Percentiles rank a stretch among this genome's conserved stretches.
These are phyloP conservation scores for Manduca sexta DNA, from an alignment of 1,140 invertebrate species.

Conservation along the genomic window DNA sequence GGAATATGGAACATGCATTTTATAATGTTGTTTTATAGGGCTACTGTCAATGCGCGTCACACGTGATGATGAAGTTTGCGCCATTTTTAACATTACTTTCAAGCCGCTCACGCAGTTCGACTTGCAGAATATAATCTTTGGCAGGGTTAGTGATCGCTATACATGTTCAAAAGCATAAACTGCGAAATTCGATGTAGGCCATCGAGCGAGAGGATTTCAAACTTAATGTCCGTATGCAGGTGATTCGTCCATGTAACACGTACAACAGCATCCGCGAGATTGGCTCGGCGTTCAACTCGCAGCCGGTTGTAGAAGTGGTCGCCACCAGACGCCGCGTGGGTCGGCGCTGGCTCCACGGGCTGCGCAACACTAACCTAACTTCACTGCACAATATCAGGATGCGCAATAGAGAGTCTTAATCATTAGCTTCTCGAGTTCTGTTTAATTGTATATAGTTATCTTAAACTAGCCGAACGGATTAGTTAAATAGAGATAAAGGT, in stretches of 20 bases:
- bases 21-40: slow-evolving; percentile 31
- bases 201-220: no score
- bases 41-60: slow-evolving; percentile 54
- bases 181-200: no score
- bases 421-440: no score
- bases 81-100: slow-evolving; percentile 59
- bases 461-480: no score
- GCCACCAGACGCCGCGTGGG: slow-evolving; percentile 12
- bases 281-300: slow-evolving; percentile 27
- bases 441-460: no score
- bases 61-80: slow-evolving; percentile 46
- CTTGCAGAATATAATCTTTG: slow-evolving; percentile 50
- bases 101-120: slow-evolving; percentile 55
- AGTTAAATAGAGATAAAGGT: no score
- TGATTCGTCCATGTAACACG: slow-evolving; percentile 32
- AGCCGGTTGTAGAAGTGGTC: slow-evolving; percentile 35
- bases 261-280: slow-evolving; percentile 30
- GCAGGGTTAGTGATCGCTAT: slow-evolving; percentile 30
- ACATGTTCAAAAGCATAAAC: no score
- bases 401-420: no score
- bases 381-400: no score
- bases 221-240: slow-evolving; percentile 16
- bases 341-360: slow-evolving; percentile 19
- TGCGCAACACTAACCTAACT: slow-evolving; percentile 15
- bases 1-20: no score